phyloP scores from a whole-genome alignment of 2,888 invertebrate species.

The Myopa tessellatipennis region DNA sequence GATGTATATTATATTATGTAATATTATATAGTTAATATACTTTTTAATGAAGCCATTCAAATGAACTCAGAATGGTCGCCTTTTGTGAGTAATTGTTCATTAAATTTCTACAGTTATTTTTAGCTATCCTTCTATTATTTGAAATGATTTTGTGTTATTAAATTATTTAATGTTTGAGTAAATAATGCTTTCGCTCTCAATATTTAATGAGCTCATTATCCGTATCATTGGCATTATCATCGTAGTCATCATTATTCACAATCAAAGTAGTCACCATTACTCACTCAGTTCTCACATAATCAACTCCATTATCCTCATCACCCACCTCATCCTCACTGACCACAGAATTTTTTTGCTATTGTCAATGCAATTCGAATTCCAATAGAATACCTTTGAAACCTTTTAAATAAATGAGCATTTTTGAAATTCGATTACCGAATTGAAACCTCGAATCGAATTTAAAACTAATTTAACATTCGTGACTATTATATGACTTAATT shows the following conservation, averaged over 20 bases:
- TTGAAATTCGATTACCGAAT: not conserved
- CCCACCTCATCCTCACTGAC: too few species aligned
- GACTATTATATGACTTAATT: not conserved
- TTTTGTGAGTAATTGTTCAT: too few species aligned
- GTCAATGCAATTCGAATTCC: too few species aligned
- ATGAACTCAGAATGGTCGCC: not conserved
- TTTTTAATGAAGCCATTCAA: not conserved
- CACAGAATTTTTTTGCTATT: too few species aligned
- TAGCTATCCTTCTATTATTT: not conserved
- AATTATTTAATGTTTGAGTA: too few species aligned
- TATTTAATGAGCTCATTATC: not conserved
- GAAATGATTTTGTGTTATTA: not conserved
- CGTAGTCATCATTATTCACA: not conserved
- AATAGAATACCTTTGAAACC: too few species aligned
- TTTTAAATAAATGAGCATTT: too few species aligned
- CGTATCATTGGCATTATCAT: not conserved
- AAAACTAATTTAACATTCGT: not conserved
- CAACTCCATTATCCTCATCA: too few species aligned
- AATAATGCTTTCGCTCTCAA: not conserved
- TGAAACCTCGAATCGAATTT: not conserved
- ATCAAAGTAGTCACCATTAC: too few species aligned
- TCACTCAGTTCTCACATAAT: too few species aligned
- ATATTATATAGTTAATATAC: too few species aligned
- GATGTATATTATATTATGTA: too few species aligned
- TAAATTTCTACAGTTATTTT: not conserved